Percentiles rank a stretch among this genome's conserved stretches.
These are phyloP conservation scores for Nipponia nippon DNA, from an alignment of 2,113 vertebrate species.

Conservation along the genomic window DNA sequence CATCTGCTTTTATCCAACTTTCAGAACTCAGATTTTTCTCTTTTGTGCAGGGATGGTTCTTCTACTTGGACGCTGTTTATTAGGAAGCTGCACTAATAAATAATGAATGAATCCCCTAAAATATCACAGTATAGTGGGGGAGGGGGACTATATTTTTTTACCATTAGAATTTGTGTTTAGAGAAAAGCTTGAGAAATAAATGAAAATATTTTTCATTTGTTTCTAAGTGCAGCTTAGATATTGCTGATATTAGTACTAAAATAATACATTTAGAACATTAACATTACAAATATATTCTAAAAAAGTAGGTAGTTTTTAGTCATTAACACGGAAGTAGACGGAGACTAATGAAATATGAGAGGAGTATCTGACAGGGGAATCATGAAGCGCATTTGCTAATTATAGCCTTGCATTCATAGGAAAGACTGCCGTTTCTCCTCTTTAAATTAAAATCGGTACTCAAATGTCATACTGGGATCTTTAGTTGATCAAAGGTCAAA, in stretches of 20 bases:
- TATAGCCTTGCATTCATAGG: neutral
- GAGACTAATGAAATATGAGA: neutral
- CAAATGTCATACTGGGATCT: neutral
- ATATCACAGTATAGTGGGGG: neutral
- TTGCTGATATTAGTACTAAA: neutral
- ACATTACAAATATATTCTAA: neutral
- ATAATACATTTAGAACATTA: neutral
- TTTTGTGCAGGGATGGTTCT: neutral
- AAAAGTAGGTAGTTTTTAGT: neutral
- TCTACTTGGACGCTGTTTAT: neutral
- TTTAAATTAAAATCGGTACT: neutral
- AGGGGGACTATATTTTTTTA: neutral
- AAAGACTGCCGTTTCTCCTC: neutral
- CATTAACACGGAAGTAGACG: neutral
- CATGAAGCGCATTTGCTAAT: neutral
- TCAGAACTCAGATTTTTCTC: neutral
- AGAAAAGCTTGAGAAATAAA: neutral
- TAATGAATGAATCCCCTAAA: neutral
- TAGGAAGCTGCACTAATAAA: neutral
- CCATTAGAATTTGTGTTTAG: neutral
- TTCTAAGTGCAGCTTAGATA: neutral
- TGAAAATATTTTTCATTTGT: neutral
- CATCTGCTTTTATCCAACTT: neutral
- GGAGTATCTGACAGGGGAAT: neutral
- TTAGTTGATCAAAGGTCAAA: neutral